These are phyloP conservation scores for Cyanocitta stelleri DNA, from an alignment of 2,113 vertebrate genomes.

Conservation along the genomic window DNA sequence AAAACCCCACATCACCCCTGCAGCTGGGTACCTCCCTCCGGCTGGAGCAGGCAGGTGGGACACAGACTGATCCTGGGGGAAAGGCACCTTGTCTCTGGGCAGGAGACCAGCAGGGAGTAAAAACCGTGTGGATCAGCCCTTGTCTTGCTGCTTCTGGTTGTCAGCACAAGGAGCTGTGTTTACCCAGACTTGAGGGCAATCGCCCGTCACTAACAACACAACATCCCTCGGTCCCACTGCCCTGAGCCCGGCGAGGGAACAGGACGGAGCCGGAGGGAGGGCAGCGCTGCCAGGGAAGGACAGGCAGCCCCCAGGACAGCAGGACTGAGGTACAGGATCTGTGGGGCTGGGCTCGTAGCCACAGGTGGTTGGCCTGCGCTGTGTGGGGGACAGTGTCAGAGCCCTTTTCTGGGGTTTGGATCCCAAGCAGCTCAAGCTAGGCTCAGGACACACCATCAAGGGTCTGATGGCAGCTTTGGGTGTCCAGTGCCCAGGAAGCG, in stretches of 20 bases:
- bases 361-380: neutral
- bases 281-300: neutral
- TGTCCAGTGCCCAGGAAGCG: accelerated
- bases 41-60: neutral
- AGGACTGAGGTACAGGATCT: neutral
- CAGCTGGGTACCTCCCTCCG: neutral
- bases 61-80: neutral
- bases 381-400: neutral
- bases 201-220: constrained; percentile 50
- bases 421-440: neutral
- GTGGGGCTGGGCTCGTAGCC: neutral
- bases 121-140: neutral
- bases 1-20: neutral
- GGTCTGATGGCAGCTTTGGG: neutral
- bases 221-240: neutral
- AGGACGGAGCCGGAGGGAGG: neutral
- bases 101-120: neutral
- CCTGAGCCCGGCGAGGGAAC: neutral
- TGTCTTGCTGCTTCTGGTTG: neutral
- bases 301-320: neutral
- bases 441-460: neutral
- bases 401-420: neutral
- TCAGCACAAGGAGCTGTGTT: constrained; percentile 14
- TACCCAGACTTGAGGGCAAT: neutral
- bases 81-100: constrained; percentile 9